Base-by-base conservation (phyloP, 2,888 invertebrate species). In the Ectobius pallidus region DNA sequence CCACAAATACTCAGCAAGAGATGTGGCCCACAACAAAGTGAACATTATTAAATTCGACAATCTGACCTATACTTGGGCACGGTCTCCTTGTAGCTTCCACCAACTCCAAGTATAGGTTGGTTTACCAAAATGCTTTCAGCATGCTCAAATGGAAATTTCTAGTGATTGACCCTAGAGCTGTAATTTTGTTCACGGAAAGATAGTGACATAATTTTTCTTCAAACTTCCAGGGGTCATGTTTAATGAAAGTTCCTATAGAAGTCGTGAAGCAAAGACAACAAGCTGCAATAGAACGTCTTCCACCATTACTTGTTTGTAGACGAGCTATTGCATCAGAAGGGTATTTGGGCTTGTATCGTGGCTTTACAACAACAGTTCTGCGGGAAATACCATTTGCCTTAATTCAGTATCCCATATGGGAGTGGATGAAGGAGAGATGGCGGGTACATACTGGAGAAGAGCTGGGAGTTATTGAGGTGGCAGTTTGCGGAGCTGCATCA, bases 371-470 rank as follows among this genome's bases (percentile, higher is more conserved):
- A 9, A 95, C 95, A 0, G 84, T 94, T 18, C 81, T 89, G 78
- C 83, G 93, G 4, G 97, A 98, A 83, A 88, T 99, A 74, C 99
- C 99, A 0, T 99, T 99, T 85, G 94, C 97, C 22, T 87, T 97
- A 70, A 92, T 99, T 72, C 97, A 99, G 84, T 94, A 97, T 85
- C 98, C 99, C 0, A 82, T 97, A 2, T 97, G 99, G 95, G 99
- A 99, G 83, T 89, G 89, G 78, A 86, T 97, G 67, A 99, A 98
- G 85, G 79, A 84, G 0, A 82, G 82, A 30, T 89, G 89, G 84
- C 11, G 49, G 1, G n/a, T 1, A n/a, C 20, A 3, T 0, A 46
- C 49, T 22, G 30, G 39, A 11, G 18, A 49, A 18, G 71, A 71
- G 11, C 62, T 74, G 4, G 61, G 30, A 42, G 63, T 92, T 0